Percentiles rank a stretch among this genome's conserved stretches.
Evolutionary conservation across 2,113 vertebrate species (phyloP).

Genomic region (Poeciliopsis retropinna): DNA sequence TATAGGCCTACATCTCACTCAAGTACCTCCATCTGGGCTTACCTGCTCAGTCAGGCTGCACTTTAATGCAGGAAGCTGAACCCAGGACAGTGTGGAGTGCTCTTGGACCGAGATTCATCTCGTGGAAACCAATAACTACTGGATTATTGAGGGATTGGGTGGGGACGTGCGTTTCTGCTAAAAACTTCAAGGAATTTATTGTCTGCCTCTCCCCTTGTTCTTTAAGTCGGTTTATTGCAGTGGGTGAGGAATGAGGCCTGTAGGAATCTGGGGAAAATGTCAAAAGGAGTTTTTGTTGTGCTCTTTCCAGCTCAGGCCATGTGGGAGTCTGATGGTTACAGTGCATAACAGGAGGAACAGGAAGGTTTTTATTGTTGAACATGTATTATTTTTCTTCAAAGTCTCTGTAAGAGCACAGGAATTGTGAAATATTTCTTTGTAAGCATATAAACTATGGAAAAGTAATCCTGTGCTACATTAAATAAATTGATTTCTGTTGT

Average conservation of each 20-base stretch:
- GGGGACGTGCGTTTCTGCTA: constrained; percentile 8
- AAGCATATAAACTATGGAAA: too few relatives aligned
- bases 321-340: constrained; percentile 39
- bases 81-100: constrained; percentile 31
- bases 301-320: constrained; percentile 36
- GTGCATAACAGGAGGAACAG: constrained; percentile 53
- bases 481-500: too few relatives aligned
- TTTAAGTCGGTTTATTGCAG: constrained; percentile 63
- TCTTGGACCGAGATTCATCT: constrained; percentile 47
- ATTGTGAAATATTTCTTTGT: too few relatives aligned
- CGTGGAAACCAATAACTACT: constrained; percentile 45
- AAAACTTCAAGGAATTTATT: constrained; percentile 45
- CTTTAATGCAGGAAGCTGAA: constrained; percentile 35
- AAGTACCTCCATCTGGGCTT: constrained; percentile 42
- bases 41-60: constrained; percentile 36
- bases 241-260: constrained; percentile 58
- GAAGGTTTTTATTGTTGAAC: constrained; percentile 33
- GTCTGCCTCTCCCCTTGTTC: constrained; percentile 22
- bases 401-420: neutral
- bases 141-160: constrained; percentile 27
- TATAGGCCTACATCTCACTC: constrained; percentile 26
- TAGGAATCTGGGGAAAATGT: constrained; percentile 51
- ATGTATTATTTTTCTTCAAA: neutral
- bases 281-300: constrained; percentile 28
- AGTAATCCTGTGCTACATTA: too few relatives aligned